A percentile compares a stretch with the other conserved stretches of the same genome.
These are phyloP conservation scores for Camponotus vicinus DNA, from an alignment of 1,140 invertebrate genomes.

Conservation along the genomic window DNA sequence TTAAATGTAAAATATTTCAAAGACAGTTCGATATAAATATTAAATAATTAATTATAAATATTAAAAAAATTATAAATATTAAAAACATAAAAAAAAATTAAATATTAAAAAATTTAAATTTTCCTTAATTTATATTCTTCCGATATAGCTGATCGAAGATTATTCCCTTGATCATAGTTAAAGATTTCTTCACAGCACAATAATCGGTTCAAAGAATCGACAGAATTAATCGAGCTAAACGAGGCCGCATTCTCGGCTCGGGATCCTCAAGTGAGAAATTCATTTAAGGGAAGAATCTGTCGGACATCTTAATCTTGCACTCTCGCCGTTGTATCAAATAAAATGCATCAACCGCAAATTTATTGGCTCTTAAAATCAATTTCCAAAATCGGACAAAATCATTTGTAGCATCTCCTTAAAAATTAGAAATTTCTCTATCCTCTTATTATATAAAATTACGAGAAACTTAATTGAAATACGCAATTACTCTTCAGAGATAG, in stretches of 20 bases:
- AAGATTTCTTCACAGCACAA: constrained; percentile 42
- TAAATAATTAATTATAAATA: background rate
- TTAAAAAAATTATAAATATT: background rate
- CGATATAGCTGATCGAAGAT: background rate
- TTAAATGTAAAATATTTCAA: background rate
- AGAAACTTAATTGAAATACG: background rate
- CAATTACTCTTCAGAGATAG: background rate
- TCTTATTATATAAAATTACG: background rate
- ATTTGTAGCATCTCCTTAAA: background rate
- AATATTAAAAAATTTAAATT: constrained; percentile 17
- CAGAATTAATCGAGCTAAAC: constrained; percentile 68
- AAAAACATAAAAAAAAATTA: background rate
- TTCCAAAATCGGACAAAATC: background rate
- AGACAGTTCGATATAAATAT: background rate
- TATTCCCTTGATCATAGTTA: background rate
- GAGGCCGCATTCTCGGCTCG: constrained; percentile 25
- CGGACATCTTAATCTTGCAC: constrained; percentile 69
- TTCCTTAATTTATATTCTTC: background rate
- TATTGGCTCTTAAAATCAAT: background rate
- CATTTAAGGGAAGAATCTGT: constrained; percentile 64
- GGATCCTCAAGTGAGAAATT: constrained; percentile 30
- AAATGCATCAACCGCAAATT: background rate
- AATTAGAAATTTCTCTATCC: background rate
- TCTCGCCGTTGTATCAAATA: constrained; percentile 15
- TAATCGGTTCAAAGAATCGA: constrained; percentile 52